Conservation (phyloP, 2,888 invertebrate species). For the Drosophila tripunctata region DNA sequence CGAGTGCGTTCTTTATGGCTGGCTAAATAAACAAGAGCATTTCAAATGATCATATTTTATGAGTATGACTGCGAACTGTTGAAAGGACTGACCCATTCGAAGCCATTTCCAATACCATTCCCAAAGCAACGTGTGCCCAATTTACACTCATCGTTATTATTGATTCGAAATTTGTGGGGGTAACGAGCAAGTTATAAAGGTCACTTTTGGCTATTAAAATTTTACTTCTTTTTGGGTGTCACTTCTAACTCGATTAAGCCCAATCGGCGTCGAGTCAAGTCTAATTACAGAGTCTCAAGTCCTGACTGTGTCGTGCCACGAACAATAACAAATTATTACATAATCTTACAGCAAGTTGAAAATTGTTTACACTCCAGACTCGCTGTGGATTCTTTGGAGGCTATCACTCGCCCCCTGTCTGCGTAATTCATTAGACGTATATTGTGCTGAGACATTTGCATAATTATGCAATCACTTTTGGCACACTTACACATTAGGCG, state of each 20-base stretch:
- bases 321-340: constrained; percentile 68
- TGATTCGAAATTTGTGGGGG: constrained; percentile 29
- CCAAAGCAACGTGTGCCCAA: constrained; percentile 44
- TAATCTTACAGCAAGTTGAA: constrained; percentile 44
- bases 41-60: constrained; percentile 62
- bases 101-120: constrained; percentile 8
- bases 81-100: constrained; percentile 30
- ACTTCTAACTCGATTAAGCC: constrained; percentile 61
- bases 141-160: constrained; percentile 63
- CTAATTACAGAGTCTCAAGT: constrained; percentile 38
- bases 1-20: constrained; percentile 60
- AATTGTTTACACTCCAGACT: constrained; percentile 48
- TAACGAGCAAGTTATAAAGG: background rate
- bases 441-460: constrained; percentile 79
- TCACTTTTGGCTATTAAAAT: constrained; percentile 16
- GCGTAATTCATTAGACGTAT: constrained; percentile 78
- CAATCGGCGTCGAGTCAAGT: constrained; percentile 25
- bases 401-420: constrained; percentile 25
- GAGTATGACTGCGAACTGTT: constrained; percentile 52
- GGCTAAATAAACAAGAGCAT: constrained; percentile 66
- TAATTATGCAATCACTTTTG: constrained; percentile 82
- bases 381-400: constrained; percentile 8
- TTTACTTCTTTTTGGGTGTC: constrained; percentile 34
- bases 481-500: constrained; percentile 78
- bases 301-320: constrained; percentile 4